Percentiles rank a stretch among this genome's conserved stretches.
phyloP scores from a whole-genome alignment of 2,888 invertebrate genomes.

The Cryptocheilus praepositus region DNA sequence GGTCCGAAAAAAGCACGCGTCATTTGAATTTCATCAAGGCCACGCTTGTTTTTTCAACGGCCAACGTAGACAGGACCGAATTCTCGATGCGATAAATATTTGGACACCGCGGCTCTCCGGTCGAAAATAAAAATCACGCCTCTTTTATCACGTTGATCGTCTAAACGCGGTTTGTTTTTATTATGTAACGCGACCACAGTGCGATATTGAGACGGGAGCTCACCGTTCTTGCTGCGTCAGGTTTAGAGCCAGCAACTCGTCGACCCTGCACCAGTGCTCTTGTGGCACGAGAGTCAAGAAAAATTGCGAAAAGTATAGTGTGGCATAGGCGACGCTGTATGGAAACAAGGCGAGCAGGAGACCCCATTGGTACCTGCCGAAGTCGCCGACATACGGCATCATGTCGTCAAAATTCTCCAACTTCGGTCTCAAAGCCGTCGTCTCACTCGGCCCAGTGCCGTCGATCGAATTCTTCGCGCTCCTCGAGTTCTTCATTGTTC shows the following conservation, averaged over 20 bases:
- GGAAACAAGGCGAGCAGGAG: constrained; percentile 75
- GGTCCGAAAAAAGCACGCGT: too few species aligned
- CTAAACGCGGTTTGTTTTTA: too few species aligned
- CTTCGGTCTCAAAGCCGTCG: constrained; percentile 59
- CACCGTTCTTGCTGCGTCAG: constrained; percentile 72
- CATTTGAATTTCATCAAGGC: too few species aligned
- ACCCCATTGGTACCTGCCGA: constrained; percentile 75
- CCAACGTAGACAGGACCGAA: too few species aligned
- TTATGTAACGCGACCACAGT: too few species aligned
- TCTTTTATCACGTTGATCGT: too few species aligned
- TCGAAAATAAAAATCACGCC: not conserved
- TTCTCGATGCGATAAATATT: not conserved
- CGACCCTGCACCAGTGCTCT: constrained; percentile 75
- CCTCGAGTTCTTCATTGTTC: constrained; percentile 41
- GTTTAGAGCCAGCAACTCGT: constrained; percentile 63
- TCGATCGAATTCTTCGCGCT: constrained; percentile 25
- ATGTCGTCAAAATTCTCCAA: constrained; percentile 75
- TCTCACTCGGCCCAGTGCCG: constrained; percentile 39
- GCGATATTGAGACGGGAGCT: constrained; percentile 27
- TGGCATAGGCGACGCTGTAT: constrained; percentile 75
- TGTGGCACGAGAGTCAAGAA: constrained; percentile 75
- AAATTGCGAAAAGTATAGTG: constrained; percentile 76
- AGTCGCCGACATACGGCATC: constrained; percentile 75
- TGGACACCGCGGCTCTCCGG: not conserved
- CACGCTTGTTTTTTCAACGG: too few species aligned